phyloP scores from a whole-genome alignment of 2,797 vertebrate species.

The Anisognathus igniventris region DNA sequence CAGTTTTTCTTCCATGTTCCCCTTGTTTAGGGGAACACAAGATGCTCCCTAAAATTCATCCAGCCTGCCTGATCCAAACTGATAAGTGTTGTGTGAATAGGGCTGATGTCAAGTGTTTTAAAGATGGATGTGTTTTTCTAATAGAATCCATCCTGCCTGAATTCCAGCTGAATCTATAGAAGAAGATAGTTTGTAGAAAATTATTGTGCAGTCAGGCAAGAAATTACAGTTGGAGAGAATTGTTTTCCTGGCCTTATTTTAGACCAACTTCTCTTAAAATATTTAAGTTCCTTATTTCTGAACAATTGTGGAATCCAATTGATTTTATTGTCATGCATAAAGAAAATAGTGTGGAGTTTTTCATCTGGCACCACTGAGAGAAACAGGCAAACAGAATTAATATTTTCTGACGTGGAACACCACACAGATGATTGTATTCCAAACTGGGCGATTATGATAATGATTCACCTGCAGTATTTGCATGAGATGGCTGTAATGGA shows the following conservation, averaged over 20 bases:
- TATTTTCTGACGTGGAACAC: background rate
- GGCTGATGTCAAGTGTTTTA: background rate
- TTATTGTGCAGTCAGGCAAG: slow-evolving; percentile 64
- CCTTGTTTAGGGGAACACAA: background rate
- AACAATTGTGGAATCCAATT: slow-evolving; percentile 38
- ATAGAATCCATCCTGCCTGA: background rate
- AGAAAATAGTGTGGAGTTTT: slow-evolving; percentile 18
- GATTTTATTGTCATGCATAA: slow-evolving; percentile 54
- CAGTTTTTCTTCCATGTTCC: background rate
- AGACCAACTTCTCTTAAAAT: slow-evolving; percentile 47
- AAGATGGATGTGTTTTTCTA: slow-evolving; percentile 17
- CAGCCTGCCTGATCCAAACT: background rate
- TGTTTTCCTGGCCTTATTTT: slow-evolving; percentile 52
- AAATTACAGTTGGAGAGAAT: slow-evolving; percentile 58
- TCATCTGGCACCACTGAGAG: background rate
- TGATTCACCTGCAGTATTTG: slow-evolving; percentile 25
- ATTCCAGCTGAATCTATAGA: slow-evolving; percentile 43
- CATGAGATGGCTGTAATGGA: slow-evolving; percentile 23
- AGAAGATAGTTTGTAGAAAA: slow-evolving; percentile 52
- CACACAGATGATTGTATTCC: background rate
- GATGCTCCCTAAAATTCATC: background rate
- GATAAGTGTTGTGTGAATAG: background rate
- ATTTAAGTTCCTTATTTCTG: slow-evolving; percentile 51
- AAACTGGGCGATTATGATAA: slow-evolving; percentile 17
- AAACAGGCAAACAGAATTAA: slow-evolving; percentile 31